Evolutionary conservation across 2,113 vertebrate species (phyloP).

Genomic region (Brachyistius frenatus): DNA sequence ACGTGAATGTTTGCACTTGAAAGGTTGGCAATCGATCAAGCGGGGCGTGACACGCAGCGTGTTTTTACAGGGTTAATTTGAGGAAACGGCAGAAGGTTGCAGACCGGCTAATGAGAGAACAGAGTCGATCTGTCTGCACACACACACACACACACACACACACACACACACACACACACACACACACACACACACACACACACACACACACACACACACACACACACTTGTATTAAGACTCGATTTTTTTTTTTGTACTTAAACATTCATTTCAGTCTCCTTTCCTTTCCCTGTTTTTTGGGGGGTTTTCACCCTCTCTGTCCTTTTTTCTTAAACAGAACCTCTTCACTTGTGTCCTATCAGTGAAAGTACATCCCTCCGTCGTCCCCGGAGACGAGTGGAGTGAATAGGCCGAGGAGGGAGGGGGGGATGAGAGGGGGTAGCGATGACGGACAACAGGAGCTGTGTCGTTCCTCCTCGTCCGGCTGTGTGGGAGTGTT

Average conservation of each 20-base stretch:
- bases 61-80: slow-evolving; percentile 67
- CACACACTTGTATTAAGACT: neutral
- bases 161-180: no score
- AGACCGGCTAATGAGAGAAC: slow-evolving; percentile 49
- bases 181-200: no score
- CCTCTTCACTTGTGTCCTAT: slow-evolving; percentile 45
- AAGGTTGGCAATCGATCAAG: slow-evolving; percentile 64
- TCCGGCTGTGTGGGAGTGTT: neutral
- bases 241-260: neutral
- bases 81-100: slow-evolving; percentile 60
- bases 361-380: slow-evolving; percentile 72
- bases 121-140: slow-evolving; percentile 11
- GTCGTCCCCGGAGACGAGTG: slow-evolving; percentile 47
- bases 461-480: slow-evolving; percentile 41
- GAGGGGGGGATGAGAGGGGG: slow-evolving; percentile 33
- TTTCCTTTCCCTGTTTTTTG: neutral
- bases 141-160: neutral
- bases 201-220: slow-evolving; percentile 14
- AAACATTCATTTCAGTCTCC: neutral
- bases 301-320: neutral
- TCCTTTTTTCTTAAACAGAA: slow-evolving; percentile 31
- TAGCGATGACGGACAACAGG: slow-evolving; percentile 46
- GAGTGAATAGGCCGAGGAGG: slow-evolving; percentile 26
- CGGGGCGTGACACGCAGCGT: slow-evolving; percentile 27
- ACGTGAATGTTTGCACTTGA: slow-evolving; percentile 55